Evolutionary conservation across 2,113 vertebrate genomes (phyloP).

Genomic region (Chaetura pelagica): DNA sequence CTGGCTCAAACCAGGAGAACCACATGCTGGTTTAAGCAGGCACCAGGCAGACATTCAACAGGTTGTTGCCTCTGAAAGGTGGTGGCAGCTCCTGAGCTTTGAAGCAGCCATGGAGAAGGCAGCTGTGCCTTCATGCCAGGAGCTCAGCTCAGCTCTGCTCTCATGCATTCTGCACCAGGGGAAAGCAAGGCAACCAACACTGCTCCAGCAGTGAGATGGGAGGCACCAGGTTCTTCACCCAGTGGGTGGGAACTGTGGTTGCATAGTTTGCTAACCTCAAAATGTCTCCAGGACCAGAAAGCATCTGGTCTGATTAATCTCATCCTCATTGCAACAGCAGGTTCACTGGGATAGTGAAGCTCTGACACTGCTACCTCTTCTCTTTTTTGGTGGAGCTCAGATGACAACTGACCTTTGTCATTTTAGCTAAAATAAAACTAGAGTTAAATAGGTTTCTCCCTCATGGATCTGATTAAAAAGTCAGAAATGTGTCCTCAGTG

Average conservation of each 20-base stretch:
- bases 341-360: background rate
- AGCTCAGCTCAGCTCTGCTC: background rate
- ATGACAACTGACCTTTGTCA: background rate
- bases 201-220: background rate
- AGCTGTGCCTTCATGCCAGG: accelerated
- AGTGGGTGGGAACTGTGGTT: accelerated
- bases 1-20: no score
- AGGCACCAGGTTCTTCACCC: background rate
- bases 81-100: background rate
- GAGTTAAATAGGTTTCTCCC: background rate
- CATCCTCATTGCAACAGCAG: background rate
- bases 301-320: background rate
- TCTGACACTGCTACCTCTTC: background rate
- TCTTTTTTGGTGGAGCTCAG: background rate
- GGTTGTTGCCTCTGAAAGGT: background rate
- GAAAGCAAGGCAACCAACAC: background rate
- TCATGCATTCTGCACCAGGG: background rate
- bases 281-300: background rate
- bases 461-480: background rate
- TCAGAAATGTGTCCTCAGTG: background rate
- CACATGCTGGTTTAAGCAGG: background rate
- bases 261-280: background rate
- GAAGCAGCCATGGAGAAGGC: accelerated
- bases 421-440: background rate
- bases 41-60: background rate